A percentile compares a stretch with the other conserved stretches of the same genome.
Evolutionary conservation across 2,888 invertebrate genomes (phyloP).

Genomic region (Eupithecia inturbata): DNA sequence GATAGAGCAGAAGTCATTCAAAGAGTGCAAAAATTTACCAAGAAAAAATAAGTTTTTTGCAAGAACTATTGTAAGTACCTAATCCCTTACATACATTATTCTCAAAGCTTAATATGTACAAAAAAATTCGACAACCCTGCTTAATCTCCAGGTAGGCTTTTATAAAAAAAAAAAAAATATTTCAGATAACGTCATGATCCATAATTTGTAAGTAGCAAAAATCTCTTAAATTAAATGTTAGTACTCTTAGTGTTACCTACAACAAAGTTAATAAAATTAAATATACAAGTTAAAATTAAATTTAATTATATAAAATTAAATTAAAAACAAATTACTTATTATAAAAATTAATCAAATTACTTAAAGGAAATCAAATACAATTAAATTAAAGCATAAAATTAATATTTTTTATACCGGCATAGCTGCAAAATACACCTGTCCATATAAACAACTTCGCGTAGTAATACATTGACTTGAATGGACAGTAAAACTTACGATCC

Average conservation of each 20-base stretch:
- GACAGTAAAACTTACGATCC: slow-evolving; percentile 13
- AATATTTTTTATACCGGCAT: not conserved
- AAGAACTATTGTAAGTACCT: not conserved
- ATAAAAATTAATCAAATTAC: no score
- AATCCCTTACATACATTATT: not conserved
- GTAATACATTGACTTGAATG: slow-evolving; percentile 19
- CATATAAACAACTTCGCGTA: slow-evolving; percentile 9
- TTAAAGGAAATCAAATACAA: no score
- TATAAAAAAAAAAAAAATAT: no score
- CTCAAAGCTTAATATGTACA: not conserved
- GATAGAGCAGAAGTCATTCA: not conserved
- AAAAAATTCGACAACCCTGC: not conserved
- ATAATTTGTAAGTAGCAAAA: no score
- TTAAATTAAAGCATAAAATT: no score
- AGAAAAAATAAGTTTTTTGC: not conserved
- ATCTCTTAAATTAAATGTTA: no score
- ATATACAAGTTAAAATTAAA: no score
- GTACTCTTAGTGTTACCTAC: no score
- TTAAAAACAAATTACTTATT: no score
- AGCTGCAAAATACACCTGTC: slow-evolving; percentile 5
- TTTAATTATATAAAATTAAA: no score
- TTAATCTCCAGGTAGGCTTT: not conserved
- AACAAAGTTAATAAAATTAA: no score
- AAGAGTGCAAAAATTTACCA: not conserved
- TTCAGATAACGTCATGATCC: no score